Conservation (phyloP, 2,113 vertebrate species). For the Notiomystis cincta region DNA sequence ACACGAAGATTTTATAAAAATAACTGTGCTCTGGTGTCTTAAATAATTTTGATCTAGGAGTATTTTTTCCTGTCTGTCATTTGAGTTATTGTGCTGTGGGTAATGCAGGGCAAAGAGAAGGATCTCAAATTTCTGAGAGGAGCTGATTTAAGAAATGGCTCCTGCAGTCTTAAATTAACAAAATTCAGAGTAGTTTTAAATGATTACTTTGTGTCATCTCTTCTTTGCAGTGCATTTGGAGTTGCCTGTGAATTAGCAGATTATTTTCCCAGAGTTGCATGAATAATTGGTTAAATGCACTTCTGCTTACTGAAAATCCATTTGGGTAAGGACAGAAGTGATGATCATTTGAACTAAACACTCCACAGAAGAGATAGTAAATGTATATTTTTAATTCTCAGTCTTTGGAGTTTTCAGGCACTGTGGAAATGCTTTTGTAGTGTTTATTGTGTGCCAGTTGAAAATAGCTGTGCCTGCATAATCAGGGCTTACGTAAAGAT, state of each 20-base stretch:
- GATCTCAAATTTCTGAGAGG: not conserved
- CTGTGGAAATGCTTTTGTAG: not conserved
- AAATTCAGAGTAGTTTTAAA: not conserved
- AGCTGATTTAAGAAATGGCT: not conserved
- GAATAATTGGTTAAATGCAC: not conserved
- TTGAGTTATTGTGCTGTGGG: not conserved
- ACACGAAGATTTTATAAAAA: not conserved
- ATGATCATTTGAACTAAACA: not conserved
- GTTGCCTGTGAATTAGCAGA: not conserved
- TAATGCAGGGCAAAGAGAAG: not conserved
- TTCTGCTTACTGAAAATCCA: not conserved
- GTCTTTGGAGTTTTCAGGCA: not conserved
- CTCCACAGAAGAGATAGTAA: not conserved
- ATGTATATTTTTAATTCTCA: not conserved
- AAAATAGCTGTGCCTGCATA: constrained; percentile 9
- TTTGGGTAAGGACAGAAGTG: not conserved
- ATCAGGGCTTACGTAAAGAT: constrained; percentile 22
- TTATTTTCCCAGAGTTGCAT: not conserved
- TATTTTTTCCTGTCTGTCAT: not conserved
- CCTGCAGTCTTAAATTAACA: not conserved
- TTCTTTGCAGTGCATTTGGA: not conserved
- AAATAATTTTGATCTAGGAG: not conserved
- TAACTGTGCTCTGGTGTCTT: not conserved
- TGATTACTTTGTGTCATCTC: not conserved
- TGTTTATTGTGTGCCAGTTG: not conserved